Evolutionary conservation across 2,888 invertebrate genomes (phyloP).

Genomic region (Drosophila mettleri): DNA sequence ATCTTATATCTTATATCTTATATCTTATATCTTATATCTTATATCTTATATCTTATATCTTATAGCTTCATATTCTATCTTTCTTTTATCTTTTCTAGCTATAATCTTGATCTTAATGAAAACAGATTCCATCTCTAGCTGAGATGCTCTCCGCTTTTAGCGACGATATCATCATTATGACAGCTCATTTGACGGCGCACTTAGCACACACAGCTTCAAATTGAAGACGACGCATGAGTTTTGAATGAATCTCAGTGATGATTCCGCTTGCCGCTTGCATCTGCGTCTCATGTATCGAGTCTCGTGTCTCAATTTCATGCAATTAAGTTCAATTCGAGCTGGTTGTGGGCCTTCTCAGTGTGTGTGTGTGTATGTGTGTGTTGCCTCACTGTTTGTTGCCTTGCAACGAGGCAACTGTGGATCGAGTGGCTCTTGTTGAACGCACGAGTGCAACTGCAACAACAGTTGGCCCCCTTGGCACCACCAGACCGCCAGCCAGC

Average conservation of each 20-base stretch:
- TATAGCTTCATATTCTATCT: too few species aligned
- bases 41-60: too few species aligned
- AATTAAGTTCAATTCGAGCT: conserved; percentile 81
- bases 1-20: too few species aligned
- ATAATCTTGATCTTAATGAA: too few species aligned
- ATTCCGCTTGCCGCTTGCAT: not conserved
- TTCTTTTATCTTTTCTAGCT: not conserved
- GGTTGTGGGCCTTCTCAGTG: conserved; percentile 28
- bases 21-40: too few species aligned
- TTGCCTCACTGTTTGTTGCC: too few species aligned
- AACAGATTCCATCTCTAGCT: conserved; percentile 15
- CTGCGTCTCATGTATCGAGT: conserved; percentile 37
- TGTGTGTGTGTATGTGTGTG: conserved; percentile 11
- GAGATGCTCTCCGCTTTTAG: not conserved
- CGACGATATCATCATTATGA: conserved; percentile 61
- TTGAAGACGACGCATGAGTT: conserved; percentile 43
- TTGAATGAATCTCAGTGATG: conserved; percentile 48
- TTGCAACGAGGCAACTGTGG: conserved; percentile 31
- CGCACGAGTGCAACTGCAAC: conserved; percentile 56
- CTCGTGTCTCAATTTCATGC: conserved; percentile 75
- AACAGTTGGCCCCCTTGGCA: not conserved
- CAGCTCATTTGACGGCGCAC: conserved; percentile 66
- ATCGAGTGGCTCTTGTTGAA: conserved; percentile 51
- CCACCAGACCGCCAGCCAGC: not conserved
- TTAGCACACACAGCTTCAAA: conserved; percentile 41